These are phyloP conservation scores for Notodonta ziczac DNA, from an alignment of 2,888 invertebrate species.

Conservation along the genomic window DNA sequence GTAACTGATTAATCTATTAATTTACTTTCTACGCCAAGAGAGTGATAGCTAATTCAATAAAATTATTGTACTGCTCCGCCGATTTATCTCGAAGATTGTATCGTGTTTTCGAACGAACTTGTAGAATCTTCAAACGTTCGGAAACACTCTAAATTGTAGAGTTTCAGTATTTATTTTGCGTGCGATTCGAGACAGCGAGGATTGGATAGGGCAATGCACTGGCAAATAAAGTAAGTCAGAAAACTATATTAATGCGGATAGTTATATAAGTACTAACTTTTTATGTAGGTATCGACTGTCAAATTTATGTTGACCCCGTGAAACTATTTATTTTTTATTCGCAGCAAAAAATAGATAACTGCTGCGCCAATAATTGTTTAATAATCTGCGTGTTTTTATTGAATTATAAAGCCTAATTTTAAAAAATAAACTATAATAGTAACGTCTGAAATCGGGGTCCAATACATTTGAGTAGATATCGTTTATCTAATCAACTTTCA, in stretches of 20 bases:
- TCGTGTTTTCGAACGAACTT: not conserved
- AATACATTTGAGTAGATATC: too few relatives aligned
- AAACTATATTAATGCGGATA: not conserved
- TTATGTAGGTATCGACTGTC: not conserved
- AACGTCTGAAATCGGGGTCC: too few relatives aligned
- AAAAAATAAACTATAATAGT: too few relatives aligned
- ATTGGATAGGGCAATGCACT: not conserved
- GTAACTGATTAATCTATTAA: not conserved
- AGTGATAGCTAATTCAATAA: slow-evolving; percentile 1
- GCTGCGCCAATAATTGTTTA: not conserved
- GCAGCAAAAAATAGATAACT: not conserved
- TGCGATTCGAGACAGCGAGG: not conserved
- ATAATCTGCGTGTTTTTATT: not conserved
- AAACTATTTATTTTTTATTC: not conserved
- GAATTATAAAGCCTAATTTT: too few relatives aligned
- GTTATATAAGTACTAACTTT: not conserved
- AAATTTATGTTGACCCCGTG: not conserved
- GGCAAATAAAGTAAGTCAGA: not conserved
- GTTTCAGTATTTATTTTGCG: not conserved
- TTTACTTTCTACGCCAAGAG: not conserved
- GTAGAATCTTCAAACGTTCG: too few relatives aligned
- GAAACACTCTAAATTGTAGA: not conserved
- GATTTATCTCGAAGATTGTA: not conserved
- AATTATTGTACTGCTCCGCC: not conserved
- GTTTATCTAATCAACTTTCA: too few relatives aligned